Base-by-base conservation (phyloP, 2,888 invertebrate species). In the Drosophila robusta region DNA sequence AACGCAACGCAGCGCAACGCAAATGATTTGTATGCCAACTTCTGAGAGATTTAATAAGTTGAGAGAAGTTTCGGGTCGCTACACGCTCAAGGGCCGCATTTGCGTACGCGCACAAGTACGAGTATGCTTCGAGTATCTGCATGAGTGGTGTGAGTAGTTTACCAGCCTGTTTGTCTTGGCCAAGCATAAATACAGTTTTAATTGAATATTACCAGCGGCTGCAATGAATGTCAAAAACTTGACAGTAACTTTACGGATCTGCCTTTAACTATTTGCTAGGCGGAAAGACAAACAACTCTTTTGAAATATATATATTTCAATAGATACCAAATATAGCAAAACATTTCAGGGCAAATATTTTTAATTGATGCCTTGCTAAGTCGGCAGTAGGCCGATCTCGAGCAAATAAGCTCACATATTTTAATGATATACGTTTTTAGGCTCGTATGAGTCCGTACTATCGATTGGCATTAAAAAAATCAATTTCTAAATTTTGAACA, bases 41-140 rank as follows among this genome's bases (percentile, higher is more conserved):
- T 76, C 76, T 75, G 62, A 51, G 62, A 52, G 68, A 81, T 78
- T 78, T 78, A 78, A 81, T 81, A 81, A 81, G 78, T 78, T 78
- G 63, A 58, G 26, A 69, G 72, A 71, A 63, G 44, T 71, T 71
- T 71, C 39, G 58, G 54, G 12, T 44, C 60, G 50, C 52, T 54
- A 57, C 57, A 62, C 52, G 63, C 70, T 54, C 24, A 52, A 58
- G 58, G 63, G 41, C 56, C 52, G 39, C 22, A 38, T 36, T 38
- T 60, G 29, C 16, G 29, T 29, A 47, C 26, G n/a, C 41, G 54
- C 44, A 32, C n/a, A n/a, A 34, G 16, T 54, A 12, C 26, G 32
- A 42, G 45, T 5, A 34, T n/a, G 39, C 41, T 38, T 68, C 38
- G 44, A 58, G 45, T 52, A 41, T 44, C 41, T 11, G 54, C 16